Conservation (phyloP, 1,140 invertebrate species). For the Zeugodacus cucurbitae region DNA sequence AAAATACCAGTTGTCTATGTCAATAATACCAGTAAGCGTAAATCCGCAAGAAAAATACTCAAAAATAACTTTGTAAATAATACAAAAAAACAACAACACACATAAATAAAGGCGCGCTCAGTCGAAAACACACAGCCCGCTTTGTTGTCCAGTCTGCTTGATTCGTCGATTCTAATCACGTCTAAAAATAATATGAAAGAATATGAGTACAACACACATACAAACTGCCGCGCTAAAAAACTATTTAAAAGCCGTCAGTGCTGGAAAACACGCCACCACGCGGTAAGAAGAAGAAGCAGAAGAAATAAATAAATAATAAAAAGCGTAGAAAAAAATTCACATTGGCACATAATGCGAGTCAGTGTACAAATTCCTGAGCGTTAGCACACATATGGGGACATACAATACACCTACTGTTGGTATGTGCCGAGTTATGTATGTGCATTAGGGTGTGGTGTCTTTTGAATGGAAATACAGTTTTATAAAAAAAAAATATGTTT, state of each 20-base stretch:
- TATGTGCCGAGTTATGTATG: background rate
- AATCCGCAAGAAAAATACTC: background rate
- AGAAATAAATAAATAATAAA: background rate
- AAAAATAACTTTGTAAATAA: background rate
- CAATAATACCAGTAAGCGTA: background rate
- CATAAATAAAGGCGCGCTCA: background rate
- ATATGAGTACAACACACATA: background rate
- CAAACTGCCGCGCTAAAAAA: background rate
- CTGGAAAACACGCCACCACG: background rate
- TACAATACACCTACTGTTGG: background rate
- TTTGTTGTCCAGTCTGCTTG: background rate
- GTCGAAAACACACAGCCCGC: background rate
- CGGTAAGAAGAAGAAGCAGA: background rate
- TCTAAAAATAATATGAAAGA: background rate
- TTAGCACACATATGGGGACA: background rate
- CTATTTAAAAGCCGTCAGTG: background rate
- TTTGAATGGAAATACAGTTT: too few relatives aligned
- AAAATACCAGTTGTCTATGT: background rate
- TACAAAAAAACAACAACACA: background rate
- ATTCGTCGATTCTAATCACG: background rate
- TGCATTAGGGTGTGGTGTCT: background rate
- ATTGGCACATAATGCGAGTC: background rate
- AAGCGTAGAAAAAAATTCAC: background rate
- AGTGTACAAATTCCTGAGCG: background rate
- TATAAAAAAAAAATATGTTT: too few relatives aligned